A percentile compares a stretch with the other conserved stretches of the same genome.
Conservation (phyloP, 92 coral and sea anemone genomes). For the Palythoa heliodiscus region DNA sequence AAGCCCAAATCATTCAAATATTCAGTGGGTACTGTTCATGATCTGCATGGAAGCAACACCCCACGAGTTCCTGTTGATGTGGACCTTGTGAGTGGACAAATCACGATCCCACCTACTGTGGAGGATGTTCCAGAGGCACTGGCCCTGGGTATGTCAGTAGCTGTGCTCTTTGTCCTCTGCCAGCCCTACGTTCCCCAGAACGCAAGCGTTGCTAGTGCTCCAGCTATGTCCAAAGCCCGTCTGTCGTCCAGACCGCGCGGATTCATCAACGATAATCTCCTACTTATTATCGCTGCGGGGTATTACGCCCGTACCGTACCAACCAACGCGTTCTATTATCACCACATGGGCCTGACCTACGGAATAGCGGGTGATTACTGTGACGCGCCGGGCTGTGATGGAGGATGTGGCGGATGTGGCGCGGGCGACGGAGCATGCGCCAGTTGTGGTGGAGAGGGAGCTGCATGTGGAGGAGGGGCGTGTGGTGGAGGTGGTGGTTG, state of each 20-base stretch:
- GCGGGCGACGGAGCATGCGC: constrained; percentile 11
- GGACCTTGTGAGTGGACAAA: constrained; percentile 46
- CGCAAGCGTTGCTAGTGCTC: not conserved
- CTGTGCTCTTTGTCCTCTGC: constrained; percentile 70
- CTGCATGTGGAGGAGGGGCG: not conserved
- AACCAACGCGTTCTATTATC: constrained; percentile 52
- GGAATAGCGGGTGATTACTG: not conserved
- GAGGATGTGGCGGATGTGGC: constrained; percentile 23
- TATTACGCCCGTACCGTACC: constrained; percentile 55
- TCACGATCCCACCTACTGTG: constrained; percentile 50
- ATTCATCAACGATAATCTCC: constrained; percentile 41
- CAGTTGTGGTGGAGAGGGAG: not conserved
- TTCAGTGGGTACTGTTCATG: constrained; percentile 46
- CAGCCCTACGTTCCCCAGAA: constrained; percentile 54
- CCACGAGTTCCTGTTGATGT: constrained; percentile 26
- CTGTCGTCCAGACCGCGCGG: constrained; percentile 36
- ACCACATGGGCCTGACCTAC: not conserved
- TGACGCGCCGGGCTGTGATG: constrained; percentile 26
- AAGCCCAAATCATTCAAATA: constrained; percentile 28
- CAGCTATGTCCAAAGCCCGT: constrained; percentile 34
- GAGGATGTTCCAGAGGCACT: constrained; percentile 72
- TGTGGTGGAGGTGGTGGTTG: constrained; percentile 6
- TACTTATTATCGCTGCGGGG: constrained; percentile 57
- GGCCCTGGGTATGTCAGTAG: constrained; percentile 73
- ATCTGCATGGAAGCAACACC: not conserved